Percentiles rank a stretch among this genome's conserved stretches.
phyloP scores from a whole-genome alignment of 2,113 vertebrate species.

The Regulus satrapa region DNA sequence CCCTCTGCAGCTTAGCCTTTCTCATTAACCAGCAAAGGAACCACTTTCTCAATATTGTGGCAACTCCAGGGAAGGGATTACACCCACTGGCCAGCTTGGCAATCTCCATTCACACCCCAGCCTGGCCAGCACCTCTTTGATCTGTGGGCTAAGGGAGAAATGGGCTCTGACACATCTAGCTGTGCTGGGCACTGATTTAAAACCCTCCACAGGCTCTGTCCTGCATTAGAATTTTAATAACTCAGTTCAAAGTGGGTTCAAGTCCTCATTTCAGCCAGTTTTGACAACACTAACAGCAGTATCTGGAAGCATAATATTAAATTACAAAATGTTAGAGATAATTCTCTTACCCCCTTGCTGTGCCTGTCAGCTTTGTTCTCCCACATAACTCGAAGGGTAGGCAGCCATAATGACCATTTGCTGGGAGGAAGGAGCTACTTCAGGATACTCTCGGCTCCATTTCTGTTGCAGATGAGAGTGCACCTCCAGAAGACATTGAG shows the following conservation, averaged over 20 bases:
- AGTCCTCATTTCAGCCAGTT: conserved; percentile 13
- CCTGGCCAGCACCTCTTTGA: conserved; percentile 41
- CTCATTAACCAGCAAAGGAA: not conserved
- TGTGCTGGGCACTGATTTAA: not conserved
- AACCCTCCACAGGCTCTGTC: not conserved
- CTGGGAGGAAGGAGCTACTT: not conserved
- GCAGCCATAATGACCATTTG: not conserved
- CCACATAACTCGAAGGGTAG: not conserved
- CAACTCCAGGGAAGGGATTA: conserved; percentile 22
- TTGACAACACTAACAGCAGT: conserved; percentile 47
- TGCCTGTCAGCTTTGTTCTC: conserved; percentile 7
- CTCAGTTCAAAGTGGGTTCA: conserved; percentile 51
- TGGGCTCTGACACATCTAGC: conserved; percentile 46
- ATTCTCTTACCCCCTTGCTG: conserved; percentile 10
- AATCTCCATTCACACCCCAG: conserved; percentile 7
- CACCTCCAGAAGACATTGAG: conserved; percentile 80
- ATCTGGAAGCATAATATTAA: conserved; percentile 15
- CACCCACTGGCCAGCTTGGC: not conserved
- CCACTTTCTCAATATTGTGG: not conserved
- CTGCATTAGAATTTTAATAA: conserved; percentile 55
- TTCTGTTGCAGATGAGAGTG: conserved; percentile 75
- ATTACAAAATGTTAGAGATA: conserved; percentile 3
- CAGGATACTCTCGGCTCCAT: not conserved
- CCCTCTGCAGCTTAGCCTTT: not conserved
- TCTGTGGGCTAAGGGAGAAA: conserved; percentile 30